Conservation (phyloP, 1,140 invertebrate genomes). For the Colletes gigas region DNA sequence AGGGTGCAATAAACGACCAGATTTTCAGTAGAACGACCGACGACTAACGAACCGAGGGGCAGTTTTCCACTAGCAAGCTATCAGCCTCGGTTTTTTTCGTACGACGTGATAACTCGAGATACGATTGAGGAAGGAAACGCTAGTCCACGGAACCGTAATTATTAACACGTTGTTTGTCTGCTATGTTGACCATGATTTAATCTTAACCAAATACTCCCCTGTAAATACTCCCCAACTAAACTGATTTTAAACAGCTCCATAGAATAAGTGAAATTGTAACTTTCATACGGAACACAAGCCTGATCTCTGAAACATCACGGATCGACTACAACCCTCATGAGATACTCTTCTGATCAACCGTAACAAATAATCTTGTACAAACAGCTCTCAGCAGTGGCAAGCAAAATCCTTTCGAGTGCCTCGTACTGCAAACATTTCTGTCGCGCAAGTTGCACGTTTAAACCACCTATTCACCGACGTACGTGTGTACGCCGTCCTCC, state of each 20-base stretch:
- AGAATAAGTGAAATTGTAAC: too few relatives aligned
- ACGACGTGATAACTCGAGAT: slow-evolving; percentile 47
- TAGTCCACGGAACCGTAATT: not conserved
- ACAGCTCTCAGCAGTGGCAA: not conserved
- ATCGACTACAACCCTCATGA: too few relatives aligned
- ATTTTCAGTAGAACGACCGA: slow-evolving; percentile 61
- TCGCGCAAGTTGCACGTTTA: not conserved
- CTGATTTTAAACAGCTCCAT: too few relatives aligned
- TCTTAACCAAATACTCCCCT: too few relatives aligned
- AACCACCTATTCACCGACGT: slow-evolving; percentile 9
- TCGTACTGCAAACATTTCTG: not conserved
- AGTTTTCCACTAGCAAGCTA: slow-evolving; percentile 46
- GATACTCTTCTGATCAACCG: too few relatives aligned
- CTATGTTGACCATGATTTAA: too few relatives aligned
- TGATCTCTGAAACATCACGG: too few relatives aligned
- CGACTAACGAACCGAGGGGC: slow-evolving; percentile 62
- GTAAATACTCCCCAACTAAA: too few relatives aligned
- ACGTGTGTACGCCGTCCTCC: not conserved
- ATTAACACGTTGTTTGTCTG: slow-evolving; percentile 4
- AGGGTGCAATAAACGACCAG: slow-evolving; percentile 66
- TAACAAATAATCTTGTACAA: too few relatives aligned
- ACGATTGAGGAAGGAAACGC: slow-evolving; percentile 13
- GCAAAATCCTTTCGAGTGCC: not conserved
- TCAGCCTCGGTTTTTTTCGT: slow-evolving; percentile 44
- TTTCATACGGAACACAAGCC: too few relatives aligned